Percentiles rank a stretch among this genome's conserved stretches.
Conservation (phyloP, 2,113 vertebrate species). For the Pygoscelis antarcticus region DNA sequence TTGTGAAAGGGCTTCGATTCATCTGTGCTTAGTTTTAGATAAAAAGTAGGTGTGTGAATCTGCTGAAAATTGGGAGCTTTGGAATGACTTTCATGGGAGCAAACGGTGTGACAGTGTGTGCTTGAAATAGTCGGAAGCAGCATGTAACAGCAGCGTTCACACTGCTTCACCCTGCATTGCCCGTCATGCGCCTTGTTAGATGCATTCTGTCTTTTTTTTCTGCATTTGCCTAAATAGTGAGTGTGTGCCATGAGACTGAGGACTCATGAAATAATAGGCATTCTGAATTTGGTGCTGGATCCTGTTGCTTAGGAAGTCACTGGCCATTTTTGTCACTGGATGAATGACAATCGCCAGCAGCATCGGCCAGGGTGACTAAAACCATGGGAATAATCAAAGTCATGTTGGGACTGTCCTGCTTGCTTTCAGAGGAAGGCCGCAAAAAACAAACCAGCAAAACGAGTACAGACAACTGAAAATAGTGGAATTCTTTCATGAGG, state of each 20-base stretch:
- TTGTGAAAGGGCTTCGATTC: rapidly evolving
- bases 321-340: background rate
- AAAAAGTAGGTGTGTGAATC: background rate
- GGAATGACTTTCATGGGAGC: background rate
- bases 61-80: background rate
- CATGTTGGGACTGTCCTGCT: background rate
- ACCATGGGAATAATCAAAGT: background rate
- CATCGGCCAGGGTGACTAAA: background rate
- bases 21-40: background rate
- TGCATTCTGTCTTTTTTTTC: background rate
- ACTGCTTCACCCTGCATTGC: background rate
- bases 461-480: background rate
- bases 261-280: background rate
- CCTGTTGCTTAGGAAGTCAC: background rate
- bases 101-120: rapidly evolving
- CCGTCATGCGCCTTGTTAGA: rapidly evolving
- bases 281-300: background rate
- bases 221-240: background rate
- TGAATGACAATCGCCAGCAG: background rate
- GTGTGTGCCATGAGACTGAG: background rate
- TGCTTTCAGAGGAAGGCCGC: background rate
- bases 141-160: background rate
- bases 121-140: background rate
- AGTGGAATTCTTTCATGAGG: background rate
- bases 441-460: background rate